Evolutionary conservation across 2,888 invertebrate species (phyloP), one percentile per base, ranked within the genome.

Genomic region (Netelia fuscicornis): DNA sequence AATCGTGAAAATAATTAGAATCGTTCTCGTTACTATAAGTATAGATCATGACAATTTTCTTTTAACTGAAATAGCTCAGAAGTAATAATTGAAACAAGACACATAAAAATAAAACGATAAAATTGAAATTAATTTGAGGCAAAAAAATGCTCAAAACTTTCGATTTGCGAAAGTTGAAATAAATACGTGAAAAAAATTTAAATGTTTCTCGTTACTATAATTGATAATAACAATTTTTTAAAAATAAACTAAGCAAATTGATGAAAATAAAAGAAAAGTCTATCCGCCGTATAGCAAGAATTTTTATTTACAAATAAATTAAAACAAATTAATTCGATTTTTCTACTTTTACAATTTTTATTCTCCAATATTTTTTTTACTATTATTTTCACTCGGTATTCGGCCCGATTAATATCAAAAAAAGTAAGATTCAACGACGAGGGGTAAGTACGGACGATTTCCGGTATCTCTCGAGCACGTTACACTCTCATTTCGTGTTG

Each of bases 391-490:
- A 37, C 2, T 5, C 30, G 30, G 5, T 30, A 30, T 30, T 30
- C 30, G 5, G 30, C 5, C 30, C 30, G 30, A 3, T 30, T 5
- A 37, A 58, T 72, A 72, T 42, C 10, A 10, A 37, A 58, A 17
- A 17, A 42, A 58, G 13, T 72, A 72, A 37, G 71, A 68, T 48
- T 72, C 71, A 72, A 54, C 58, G 56, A 54, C 42, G 58, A 56
- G 9, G 68, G 13, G 23, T 54, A 70, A 17, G 17, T 17, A 17
- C 54, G 5, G 6, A 70, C 52, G 68, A 54, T 54, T 54, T 70
- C 52, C 68, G 68, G 68, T 52, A 70, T n/a, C 52, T 13, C 6
- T 48, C 13, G 48, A 13, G 10, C 48, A 13, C 48, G 48, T 48
- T 48, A 48, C 48, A 13, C 48, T 48, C 48, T 48, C 48, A 48